Percentiles rank a stretch among this genome's conserved stretches.
Conservation (phyloP, 2,797 vertebrate genomes). For the Neosalanx taihuensis region DNA sequence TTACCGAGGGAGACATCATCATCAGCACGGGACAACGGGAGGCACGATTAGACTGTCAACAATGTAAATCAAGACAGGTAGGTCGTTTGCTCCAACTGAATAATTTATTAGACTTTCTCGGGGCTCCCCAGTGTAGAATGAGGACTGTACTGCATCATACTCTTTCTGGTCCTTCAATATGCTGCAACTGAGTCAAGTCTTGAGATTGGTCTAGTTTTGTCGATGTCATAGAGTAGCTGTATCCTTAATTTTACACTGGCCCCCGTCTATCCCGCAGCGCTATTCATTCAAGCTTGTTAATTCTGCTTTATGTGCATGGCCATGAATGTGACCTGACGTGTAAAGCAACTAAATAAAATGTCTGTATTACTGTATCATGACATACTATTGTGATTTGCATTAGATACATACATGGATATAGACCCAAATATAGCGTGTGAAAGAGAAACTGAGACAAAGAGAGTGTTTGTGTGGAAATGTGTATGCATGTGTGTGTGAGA, state of each 20-base stretch:
- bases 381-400: no score
- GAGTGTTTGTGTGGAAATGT: no score
- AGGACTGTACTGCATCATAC: slow-evolving; percentile 17
- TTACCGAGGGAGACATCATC: slow-evolving; percentile 58
- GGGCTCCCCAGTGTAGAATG: neutral
- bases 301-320: no score
- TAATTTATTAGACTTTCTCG: neutral
- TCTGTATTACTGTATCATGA: no score
- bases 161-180: slow-evolving; percentile 7
- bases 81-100: slow-evolving; percentile 31
- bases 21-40: slow-evolving; percentile 51
- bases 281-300: no score
- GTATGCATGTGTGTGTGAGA: no score
- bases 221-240: neutral
- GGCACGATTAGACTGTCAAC: slow-evolving; percentile 45
- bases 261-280: neutral
- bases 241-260: neutral
- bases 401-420: no score
- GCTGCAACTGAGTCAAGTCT: slow-evolving; percentile 15
- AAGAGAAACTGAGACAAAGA: no score
- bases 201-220: slow-evolving; percentile 11
- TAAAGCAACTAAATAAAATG: no score
- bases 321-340: no score
- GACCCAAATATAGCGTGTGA: no score
- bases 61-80: slow-evolving; percentile 65